These are phyloP conservation scores for Macrobrachium nipponense DNA, from an alignment of 1,140 invertebrate species.

Conservation along the genomic window DNA sequence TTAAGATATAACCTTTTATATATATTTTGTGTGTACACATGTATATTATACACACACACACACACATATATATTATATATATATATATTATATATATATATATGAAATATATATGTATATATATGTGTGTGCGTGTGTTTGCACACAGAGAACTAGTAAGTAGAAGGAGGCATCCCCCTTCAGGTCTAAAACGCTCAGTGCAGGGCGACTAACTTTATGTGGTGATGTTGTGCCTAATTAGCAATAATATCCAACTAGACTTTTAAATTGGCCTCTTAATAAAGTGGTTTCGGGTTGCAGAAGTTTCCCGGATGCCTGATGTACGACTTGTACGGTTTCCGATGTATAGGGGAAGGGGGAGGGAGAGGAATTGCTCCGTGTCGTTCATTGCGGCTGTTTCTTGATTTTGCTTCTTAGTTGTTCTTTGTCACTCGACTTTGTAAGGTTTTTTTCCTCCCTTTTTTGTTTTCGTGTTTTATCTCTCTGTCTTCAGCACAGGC, in stretches of 20 bases:
- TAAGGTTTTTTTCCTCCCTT: too few relatives aligned
- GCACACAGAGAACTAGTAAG: background rate
- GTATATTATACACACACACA: background rate
- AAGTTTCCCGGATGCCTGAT: conserved; percentile 25
- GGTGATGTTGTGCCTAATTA: conserved; percentile 47
- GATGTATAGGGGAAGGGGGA: too few relatives aligned
- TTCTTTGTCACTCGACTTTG: background rate
- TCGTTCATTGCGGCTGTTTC: background rate
- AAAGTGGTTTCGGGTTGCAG: conserved; percentile 50
- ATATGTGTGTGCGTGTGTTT: background rate
- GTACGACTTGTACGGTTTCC: background rate
- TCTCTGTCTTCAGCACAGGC: too few relatives aligned
- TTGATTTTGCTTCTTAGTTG: background rate
- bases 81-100: conserved; percentile 5
- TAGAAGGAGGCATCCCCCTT: background rate
- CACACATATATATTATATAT: conserved; percentile 1
- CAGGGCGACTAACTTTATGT: background rate
- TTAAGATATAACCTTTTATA: too few relatives aligned
- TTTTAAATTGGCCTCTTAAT: conserved; percentile 52
- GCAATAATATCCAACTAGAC: conserved; percentile 50
- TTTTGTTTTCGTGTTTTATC: too few relatives aligned
- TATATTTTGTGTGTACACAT: too few relatives aligned
- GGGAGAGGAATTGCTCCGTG: too few relatives aligned
- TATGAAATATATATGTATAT: background rate
- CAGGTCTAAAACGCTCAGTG: background rate